Conservation (phyloP, 2,797 vertebrate species). For the Natrix natrix region DNA sequence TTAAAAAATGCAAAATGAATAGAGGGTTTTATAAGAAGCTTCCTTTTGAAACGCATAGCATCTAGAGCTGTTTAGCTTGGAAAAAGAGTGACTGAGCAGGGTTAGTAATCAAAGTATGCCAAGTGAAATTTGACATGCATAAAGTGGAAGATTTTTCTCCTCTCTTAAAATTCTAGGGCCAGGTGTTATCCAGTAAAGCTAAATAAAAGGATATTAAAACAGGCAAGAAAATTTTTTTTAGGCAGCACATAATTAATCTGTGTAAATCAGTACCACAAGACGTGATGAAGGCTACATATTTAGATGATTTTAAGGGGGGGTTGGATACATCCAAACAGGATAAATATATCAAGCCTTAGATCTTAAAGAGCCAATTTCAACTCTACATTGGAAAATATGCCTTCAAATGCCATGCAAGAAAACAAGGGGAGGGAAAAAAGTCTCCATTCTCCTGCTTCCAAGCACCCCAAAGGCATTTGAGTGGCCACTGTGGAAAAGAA, state of each 20-base stretch:
- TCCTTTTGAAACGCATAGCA: neutral
- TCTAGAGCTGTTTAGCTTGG: neutral
- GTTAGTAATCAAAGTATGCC: neutral
- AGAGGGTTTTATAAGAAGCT: neutral
- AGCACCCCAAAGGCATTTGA: neutral
- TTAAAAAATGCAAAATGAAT: neutral
- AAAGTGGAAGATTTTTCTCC: neutral
- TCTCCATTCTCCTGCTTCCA: neutral
- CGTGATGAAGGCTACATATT: neutral
- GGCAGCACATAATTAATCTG: neutral
- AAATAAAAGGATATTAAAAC: neutral
- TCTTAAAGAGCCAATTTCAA: neutral
- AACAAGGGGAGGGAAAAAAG: neutral
- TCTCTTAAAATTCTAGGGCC: neutral
- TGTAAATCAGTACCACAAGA: neutral
- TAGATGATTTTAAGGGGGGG: neutral
- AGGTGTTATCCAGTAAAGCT: neutral
- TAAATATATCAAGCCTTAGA: neutral
- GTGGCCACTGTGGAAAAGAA: neutral
- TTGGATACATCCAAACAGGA: neutral
- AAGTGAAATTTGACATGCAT: neutral
- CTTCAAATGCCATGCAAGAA: neutral
- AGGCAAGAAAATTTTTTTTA: neutral
- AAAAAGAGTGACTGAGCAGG: neutral
- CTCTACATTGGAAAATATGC: neutral